Percentiles rank a stretch among this genome's conserved stretches.
Evolutionary conservation across 2,888 invertebrate genomes (phyloP).

Genomic region (Drosophila mimetica): DNA sequence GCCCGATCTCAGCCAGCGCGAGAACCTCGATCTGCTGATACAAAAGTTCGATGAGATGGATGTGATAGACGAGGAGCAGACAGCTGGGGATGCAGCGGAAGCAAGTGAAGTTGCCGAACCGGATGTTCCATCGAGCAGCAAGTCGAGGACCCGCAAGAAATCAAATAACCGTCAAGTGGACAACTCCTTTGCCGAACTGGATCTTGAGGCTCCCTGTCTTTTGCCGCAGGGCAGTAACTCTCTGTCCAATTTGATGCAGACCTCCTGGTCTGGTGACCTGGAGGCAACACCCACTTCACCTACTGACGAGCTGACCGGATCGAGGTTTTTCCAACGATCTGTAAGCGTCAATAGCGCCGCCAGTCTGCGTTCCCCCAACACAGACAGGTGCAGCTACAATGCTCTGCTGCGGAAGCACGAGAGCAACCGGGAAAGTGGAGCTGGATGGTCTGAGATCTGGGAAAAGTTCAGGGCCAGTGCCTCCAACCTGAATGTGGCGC

Average conservation of each 20-base stretch:
- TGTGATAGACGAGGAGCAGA: conserved; percentile 84
- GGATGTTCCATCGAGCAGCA: conserved; percentile 9
- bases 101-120: conserved; percentile 16
- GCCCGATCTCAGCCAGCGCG: conserved; percentile 76
- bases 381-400: conserved; percentile 82
- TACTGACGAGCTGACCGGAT: conserved; percentile 43
- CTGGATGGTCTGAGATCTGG: conserved; percentile 87
- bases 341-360: conserved; percentile 80
- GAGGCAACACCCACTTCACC: conserved; percentile 51
- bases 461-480: conserved; percentile 76
- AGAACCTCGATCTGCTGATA: conserved; percentile 82
- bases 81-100: neutral
- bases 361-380: conserved; percentile 76
- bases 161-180: conserved; percentile 50
- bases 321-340: conserved; percentile 76
- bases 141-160: conserved; percentile 42
- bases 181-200: conserved; percentile 28
- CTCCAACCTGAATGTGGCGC: conserved; percentile 41
- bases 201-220: conserved; percentile 6
- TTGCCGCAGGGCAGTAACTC: conserved; percentile 76
- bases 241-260: conserved; percentile 82
- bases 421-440: conserved; percentile 76
- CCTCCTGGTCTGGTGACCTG: conserved; percentile 82
- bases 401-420: conserved; percentile 82
- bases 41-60: conserved; percentile 84